Conservation (phyloP, 2,888 invertebrate species). For the Cacoxenus indagator region DNA sequence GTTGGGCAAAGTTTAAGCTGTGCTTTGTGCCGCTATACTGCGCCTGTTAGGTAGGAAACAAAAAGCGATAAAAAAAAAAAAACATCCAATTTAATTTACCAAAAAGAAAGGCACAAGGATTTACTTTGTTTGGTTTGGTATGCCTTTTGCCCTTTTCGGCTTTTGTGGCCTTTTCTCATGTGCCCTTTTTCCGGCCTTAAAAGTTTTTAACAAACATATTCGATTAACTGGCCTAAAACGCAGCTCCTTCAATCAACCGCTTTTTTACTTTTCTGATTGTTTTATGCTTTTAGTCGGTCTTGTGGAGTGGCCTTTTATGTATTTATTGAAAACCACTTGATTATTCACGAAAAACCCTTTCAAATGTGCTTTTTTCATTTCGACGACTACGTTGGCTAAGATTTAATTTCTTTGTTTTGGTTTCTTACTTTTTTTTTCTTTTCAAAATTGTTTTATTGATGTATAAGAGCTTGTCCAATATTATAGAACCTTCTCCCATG, state of each 20-base stretch:
- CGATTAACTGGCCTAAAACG: conserved; percentile 48
- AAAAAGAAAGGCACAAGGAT: not conserved
- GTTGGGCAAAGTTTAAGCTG: no score
- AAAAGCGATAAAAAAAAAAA: conserved; percentile 52
- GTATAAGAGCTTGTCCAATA: not conserved
- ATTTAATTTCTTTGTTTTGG: conserved; percentile 7
- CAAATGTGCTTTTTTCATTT: conserved; percentile 21
- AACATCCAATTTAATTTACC: conserved; percentile 38
- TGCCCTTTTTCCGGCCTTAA: conserved; percentile 53
- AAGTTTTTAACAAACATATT: conserved; percentile 61
- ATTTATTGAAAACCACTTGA: conserved; percentile 65
- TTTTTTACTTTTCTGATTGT: not conserved
- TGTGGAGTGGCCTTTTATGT: conserved; percentile 32
- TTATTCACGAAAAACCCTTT: conserved; percentile 60
- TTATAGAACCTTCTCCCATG: not conserved
- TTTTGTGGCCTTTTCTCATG: conserved; percentile 31
- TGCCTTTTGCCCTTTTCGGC: not conserved
- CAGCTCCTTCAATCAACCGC: not conserved
- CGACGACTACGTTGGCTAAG: not conserved
- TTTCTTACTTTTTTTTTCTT: not conserved
- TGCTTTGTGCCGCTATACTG: no score
- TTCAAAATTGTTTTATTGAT: not conserved
- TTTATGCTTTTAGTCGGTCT: not conserved
- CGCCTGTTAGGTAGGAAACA: conserved; percentile 12
- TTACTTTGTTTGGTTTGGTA: not conserved